Base-by-base conservation (phyloP, 2,113 vertebrate species). In the Pelmatolapia mariae region DNA sequence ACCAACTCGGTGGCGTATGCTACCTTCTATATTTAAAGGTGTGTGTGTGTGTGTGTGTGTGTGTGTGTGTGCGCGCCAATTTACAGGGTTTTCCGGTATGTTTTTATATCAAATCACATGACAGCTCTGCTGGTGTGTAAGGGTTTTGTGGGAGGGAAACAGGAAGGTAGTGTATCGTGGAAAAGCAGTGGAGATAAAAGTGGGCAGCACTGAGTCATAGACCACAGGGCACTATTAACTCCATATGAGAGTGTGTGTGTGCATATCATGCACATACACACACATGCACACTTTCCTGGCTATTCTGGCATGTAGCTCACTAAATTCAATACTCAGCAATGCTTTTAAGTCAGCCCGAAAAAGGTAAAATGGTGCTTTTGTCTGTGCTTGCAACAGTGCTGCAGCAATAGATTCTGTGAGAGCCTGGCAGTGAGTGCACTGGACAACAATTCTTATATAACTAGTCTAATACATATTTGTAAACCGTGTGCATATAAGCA, bases 201-300 rank as follows among this genome's bases (percentile, higher is more conserved):
- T 94, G 90, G 91, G 92, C 82, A 87, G 89, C 10, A 11, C n/a
- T 94, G 92, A 95, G 76, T 95, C 92, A 94, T 33, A 66, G 43
- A 84, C 81, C 86, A 86, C 83, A 90, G 59, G 31, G 56, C n/a
- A 78, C 40, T 78, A 52, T 82, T 11, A 80, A 63, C 63, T 85
- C 57, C 38, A 80, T 43, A 36, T n/a, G 22, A 59, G 26, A 36
- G 15, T 26, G 71, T 36, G 36, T 43, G 15, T 47, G 16, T 47
- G 36, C 10, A 36, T 80, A 76, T 76, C 24, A 76, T 50, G 24
- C 36, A 56, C 29, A 56, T 6, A 16, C 40, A 43, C 43, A 45
- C 12, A n/a, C 63, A 68, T 10, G 5, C 33, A 68, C 63, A 80
- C 26, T 52, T 29, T n/a, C 82, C 85, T 24, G 10, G 68, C 63